Evolutionary conservation across 1,140 invertebrate species (phyloP).

Genomic region (Drosophila kepulauana): DNA sequence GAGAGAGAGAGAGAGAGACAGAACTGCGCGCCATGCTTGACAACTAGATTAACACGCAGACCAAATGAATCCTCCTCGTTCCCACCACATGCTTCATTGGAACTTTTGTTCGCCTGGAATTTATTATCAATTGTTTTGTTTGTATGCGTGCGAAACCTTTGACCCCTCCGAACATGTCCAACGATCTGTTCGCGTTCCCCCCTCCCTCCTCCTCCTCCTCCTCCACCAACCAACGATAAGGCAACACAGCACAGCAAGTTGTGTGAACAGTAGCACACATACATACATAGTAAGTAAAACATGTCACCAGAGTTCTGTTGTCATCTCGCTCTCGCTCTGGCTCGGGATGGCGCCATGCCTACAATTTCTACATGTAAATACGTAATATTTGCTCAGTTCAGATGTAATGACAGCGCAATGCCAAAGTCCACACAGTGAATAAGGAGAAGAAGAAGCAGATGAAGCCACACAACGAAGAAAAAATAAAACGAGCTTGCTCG

Average conservation of each 20-base stretch:
- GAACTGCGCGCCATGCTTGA: conserved; percentile 39
- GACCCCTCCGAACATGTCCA: conserved; percentile 22
- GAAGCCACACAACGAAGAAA: neutral
- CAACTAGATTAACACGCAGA: conserved; percentile 50
- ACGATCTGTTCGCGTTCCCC: neutral
- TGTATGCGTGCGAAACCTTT: conserved; percentile 44
- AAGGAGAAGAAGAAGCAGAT: neutral
- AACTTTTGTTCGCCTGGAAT: conserved; percentile 20
- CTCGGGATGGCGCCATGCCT: conserved; percentile 34
- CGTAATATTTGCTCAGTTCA: conserved; percentile 52
- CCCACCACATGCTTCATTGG: neutral
- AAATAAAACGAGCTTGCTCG: neutral
- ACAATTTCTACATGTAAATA: conserved; percentile 19
- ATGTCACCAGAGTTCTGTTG: conserved; percentile 26
- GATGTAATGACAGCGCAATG: conserved; percentile 48
- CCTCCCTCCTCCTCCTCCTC: neutral
- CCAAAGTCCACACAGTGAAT: conserved; percentile 38
- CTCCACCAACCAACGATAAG: neutral
- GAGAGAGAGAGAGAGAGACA: neutral
- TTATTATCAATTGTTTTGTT: conserved; percentile 45
- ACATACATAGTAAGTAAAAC: neutral
- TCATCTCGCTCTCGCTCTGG: neutral
- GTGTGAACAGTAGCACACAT: neutral
- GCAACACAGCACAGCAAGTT: neutral
- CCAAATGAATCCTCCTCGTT: neutral